These are phyloP conservation scores for Ceyx margarethae DNA, from an alignment of 2,113 vertebrate species.

Conservation along the genomic window DNA sequence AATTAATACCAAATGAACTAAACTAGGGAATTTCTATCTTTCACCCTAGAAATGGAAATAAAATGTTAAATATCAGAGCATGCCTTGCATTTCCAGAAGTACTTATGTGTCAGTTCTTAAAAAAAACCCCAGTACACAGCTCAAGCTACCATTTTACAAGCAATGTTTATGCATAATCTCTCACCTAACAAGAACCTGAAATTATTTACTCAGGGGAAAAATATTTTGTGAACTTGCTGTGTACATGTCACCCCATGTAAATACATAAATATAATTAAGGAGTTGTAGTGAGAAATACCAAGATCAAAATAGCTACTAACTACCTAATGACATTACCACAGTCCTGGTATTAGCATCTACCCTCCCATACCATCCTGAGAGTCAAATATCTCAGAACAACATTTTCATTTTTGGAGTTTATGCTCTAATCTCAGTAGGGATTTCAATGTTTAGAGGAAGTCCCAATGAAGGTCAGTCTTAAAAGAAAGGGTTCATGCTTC, in stretches of 20 bases:
- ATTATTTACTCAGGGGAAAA: background rate
- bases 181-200: background rate
- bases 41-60: background rate
- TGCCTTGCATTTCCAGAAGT: background rate
- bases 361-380: background rate
- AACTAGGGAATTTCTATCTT: background rate
- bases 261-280: background rate
- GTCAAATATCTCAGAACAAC: background rate
- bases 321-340: background rate
- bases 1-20: background rate
- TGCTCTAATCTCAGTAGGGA: background rate
- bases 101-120: background rate
- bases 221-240: background rate
- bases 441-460: background rate
- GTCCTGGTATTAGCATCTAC: background rate
- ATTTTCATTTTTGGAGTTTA: background rate
- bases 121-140: background rate
- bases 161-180: background rate
- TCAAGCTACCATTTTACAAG: background rate
- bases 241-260: background rate
- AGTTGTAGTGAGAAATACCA: background rate
- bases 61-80: background rate
- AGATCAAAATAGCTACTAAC: background rate
- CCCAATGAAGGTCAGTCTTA: background rate
- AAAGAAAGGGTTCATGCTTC: accelerated